These are phyloP conservation scores for Molossus molossus DNA, from an alignment of 2,797 vertebrate genomes.

Conservation along the genomic window DNA sequence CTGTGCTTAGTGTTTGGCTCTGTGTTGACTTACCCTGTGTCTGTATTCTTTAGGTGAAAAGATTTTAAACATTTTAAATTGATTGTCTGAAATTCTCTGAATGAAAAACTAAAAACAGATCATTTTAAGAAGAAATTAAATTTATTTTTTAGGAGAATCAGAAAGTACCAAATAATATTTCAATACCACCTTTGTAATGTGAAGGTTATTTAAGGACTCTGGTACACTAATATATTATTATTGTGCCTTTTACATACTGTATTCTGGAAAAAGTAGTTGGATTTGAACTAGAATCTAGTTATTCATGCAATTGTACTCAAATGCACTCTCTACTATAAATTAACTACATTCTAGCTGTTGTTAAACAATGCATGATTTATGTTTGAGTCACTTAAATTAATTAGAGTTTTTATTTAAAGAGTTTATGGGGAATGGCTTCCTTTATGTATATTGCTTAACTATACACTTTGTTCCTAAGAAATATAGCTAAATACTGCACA, in stretches of 20 bases:
- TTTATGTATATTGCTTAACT: neutral
- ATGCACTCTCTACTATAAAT: neutral
- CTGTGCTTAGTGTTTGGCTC: neutral
- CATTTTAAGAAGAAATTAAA: slow-evolving; percentile 12
- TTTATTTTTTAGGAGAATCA: neutral
- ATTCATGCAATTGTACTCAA: neutral
- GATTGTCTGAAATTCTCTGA: neutral
- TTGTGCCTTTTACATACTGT: neutral
- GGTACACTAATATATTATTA: neutral
- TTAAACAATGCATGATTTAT: slow-evolving; percentile 37
- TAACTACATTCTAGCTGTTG: neutral
- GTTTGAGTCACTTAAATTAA: slow-evolving; percentile 15
- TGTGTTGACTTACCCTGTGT: neutral
- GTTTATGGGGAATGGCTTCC: slow-evolving; percentile 2
- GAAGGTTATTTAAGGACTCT: neutral
- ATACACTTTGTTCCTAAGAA: neutral
- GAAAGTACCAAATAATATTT: slow-evolving; percentile 1
- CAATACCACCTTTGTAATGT: neutral
- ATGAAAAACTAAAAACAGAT: slow-evolving; percentile 13
- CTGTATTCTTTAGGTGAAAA: neutral
- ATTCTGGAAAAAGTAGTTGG: neutral
- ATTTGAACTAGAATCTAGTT: neutral
- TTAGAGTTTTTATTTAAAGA: neutral
- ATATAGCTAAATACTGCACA: neutral
- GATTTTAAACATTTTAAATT: neutral